Conservation (phyloP, 2,113 vertebrate genomes). For the Pedetes capensis region DNA sequence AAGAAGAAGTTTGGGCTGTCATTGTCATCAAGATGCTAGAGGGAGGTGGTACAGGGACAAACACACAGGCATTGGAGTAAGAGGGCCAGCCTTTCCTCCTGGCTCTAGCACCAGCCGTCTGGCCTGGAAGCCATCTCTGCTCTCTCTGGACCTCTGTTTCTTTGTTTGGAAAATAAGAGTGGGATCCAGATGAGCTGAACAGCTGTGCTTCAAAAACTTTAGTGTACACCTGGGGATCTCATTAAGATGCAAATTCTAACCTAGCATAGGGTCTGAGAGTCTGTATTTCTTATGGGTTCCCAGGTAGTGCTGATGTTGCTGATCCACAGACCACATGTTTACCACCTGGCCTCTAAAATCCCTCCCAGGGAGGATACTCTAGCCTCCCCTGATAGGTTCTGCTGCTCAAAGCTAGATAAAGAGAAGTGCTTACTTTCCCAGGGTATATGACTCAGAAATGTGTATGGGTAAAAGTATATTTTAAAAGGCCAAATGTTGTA, state of each 20-base stretch:
- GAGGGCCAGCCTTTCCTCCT: not conserved
- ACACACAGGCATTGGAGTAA: not conserved
- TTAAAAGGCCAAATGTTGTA: not conserved
- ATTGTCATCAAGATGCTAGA: not conserved
- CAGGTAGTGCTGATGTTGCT: not conserved
- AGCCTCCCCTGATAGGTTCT: not conserved
- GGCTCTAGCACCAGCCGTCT: not conserved
- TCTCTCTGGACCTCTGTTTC: conserved; percentile 23
- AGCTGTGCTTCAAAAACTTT: conserved; percentile 57
- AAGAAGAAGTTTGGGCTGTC: not conserved
- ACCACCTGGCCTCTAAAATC: not conserved
- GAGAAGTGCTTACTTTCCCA: not conserved
- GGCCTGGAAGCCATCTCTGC: not conserved
- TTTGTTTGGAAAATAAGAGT: conserved; percentile 55
- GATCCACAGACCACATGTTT: not conserved
- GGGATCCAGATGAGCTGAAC: conserved; percentile 33
- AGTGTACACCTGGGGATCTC: conserved; percentile 57
- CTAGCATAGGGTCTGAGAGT: not conserved
- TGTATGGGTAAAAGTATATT: not conserved
- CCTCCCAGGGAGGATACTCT: not conserved
- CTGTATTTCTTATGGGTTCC: not conserved
- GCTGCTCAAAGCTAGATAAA: not conserved
- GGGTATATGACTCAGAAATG: not conserved
- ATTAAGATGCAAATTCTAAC: conserved; percentile 73
- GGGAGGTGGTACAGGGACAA: not conserved